Base-by-base conservation (phyloP, 2,797 vertebrate genomes). In the Cyclura pinguis region DNA sequence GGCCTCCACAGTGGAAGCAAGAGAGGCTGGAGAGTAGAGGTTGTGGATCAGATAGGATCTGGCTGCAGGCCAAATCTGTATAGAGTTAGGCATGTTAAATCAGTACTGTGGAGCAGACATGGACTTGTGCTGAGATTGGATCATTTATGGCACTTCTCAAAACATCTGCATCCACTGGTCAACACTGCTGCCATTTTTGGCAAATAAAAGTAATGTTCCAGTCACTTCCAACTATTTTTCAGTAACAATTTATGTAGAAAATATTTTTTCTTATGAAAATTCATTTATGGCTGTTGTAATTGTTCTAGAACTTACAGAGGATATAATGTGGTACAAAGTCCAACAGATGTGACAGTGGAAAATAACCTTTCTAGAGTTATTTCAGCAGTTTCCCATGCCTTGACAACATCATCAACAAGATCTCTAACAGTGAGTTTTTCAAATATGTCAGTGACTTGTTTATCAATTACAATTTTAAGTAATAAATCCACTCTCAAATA, bases 301-400 rank as follows among this genome's bases (percentile, higher is more conserved):
- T 57, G 27, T 95, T 95, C 92, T 93, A 99, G 99, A 96, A 98
- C 98, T 0, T 99, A 99, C 38, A 97, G 99, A 96, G 99, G 99
- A 69, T 99, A 98, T 96, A 99, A 93, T 93, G 95, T 99, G 88
- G 96, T 98, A 9, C 98, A 97, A 81, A 91, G 96, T 74, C 96
- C 98, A 84, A 97, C 98, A 9, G 99, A 99, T 47, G 96, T 98
- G 91, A 99, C 98, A 13, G 85, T 99, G 96, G 99, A 99, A 94
- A 99, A 99, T 96, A 99, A 98, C 94, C 97, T 99, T 87, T 99
- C 99, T 10, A 97, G 98, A 88, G 98, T 99, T 38, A 96, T 99
- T 86, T 98, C 98, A 0, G 98, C 98, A 0, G 96, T 99, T 95
- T 98, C 98, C 76, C 99, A 98, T 0, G 98, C 98, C 0, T 94